A percentile compares a stretch with the other conserved stretches of the same genome.
phyloP scores from a whole-genome alignment of 2,888 invertebrate genomes.

The Tuta absoluta region DNA sequence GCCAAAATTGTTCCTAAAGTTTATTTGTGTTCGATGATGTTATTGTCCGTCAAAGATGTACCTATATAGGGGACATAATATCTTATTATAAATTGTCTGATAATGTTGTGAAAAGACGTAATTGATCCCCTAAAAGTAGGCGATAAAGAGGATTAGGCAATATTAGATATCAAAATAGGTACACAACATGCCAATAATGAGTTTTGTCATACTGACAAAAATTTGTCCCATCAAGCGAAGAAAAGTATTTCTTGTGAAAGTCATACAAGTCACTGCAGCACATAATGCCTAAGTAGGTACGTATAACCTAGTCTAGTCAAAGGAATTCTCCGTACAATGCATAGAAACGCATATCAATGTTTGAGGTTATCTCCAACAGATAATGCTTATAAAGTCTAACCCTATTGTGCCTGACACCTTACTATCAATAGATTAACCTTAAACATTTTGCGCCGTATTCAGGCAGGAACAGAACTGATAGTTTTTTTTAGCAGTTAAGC shows the following conservation, averaged over 20 bases:
- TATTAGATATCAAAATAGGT: too few relatives aligned
- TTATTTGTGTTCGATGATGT: constrained; percentile 46
- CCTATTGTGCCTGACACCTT: constrained; percentile 13
- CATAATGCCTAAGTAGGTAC: too few relatives aligned
- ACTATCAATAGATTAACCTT: constrained; percentile 16
- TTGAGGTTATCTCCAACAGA: constrained; percentile 15
- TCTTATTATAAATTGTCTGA: neutral
- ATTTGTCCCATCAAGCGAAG: too few relatives aligned
- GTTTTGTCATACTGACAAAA: too few relatives aligned
- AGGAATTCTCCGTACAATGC: constrained; percentile 1
- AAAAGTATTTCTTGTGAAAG: too few relatives aligned
- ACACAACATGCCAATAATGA: too few relatives aligned
- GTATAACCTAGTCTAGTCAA: neutral
- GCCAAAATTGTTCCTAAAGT: constrained; percentile 57
- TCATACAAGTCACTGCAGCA: too few relatives aligned
- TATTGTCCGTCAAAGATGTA: constrained; percentile 28
- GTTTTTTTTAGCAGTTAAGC: too few relatives aligned
- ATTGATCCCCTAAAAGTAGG: too few relatives aligned
- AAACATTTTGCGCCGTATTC: constrained; percentile 18
- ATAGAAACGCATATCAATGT: constrained; percentile 21
- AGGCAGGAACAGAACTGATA: neutral
- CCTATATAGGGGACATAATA: constrained; percentile 18
- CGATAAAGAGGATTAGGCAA: too few relatives aligned
- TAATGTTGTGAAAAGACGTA: neutral
- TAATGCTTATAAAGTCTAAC: constrained; percentile 14